Evolutionary conservation across 2,888 invertebrate genomes (phyloP).

Genomic region (Nephrocerus scutellatus): DNA sequence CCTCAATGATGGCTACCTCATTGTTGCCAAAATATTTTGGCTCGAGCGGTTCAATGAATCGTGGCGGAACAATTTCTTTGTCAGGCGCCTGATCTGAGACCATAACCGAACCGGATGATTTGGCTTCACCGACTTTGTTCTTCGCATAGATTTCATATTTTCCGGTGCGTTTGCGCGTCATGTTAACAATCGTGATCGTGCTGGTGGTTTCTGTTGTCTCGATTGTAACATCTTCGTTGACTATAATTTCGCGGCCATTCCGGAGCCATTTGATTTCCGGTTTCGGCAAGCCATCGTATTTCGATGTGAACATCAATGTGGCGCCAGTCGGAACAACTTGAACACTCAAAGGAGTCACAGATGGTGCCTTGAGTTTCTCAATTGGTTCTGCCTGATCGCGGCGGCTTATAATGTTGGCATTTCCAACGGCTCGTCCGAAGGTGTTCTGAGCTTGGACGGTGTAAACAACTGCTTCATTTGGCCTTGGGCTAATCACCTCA

Average conservation of each 20-base stretch:
- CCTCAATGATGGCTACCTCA: slow-evolving; percentile 73
- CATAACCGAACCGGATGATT: slow-evolving; percentile 75
- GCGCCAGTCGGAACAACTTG: slow-evolving; percentile 63
- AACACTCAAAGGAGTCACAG: slow-evolving; percentile 73
- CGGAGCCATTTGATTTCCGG: slow-evolving; percentile 78
- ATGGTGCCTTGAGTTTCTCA: slow-evolving; percentile 57
- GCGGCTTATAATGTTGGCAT: slow-evolving; percentile 62
- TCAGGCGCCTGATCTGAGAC: slow-evolving; percentile 57
- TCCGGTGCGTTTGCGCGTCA: slow-evolving; percentile 69
- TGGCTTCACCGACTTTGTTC: slow-evolving; percentile 69
- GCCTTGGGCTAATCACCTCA: slow-evolving; percentile 57
- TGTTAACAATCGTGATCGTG: slow-evolving; percentile 58
- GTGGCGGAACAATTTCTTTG: slow-evolving; percentile 60
- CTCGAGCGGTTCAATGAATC: slow-evolving; percentile 63
- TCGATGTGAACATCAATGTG: slow-evolving; percentile 61
- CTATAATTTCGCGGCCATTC: slow-evolving; percentile 69
- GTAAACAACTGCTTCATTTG: slow-evolving; percentile 63
- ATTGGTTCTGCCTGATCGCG: slow-evolving; percentile 36
- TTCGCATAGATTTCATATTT: slow-evolving; percentile 83
- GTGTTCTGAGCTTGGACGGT: slow-evolving; percentile 65
- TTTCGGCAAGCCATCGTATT: slow-evolving; percentile 63
- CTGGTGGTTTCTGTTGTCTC: slow-evolving; percentile 56
- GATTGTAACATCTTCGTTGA: slow-evolving; percentile 57
- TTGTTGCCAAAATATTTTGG: slow-evolving; percentile 65
- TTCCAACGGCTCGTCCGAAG: slow-evolving; percentile 65